Evolutionary conservation across 2,797 vertebrate species (phyloP).

Genomic region (Poliocrania exsul): DNA sequence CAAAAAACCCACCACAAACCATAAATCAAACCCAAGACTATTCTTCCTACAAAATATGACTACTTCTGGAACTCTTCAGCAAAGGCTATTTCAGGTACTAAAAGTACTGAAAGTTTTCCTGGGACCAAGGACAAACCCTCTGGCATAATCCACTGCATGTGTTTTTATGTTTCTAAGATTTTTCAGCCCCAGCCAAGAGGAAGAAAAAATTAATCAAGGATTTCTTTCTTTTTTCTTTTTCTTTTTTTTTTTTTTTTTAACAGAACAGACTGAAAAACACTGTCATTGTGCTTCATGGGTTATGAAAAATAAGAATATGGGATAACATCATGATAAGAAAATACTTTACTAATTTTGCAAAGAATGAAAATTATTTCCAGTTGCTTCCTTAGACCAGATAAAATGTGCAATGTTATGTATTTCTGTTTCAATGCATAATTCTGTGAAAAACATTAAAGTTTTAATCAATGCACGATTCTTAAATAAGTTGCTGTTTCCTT

Average conservation of each 20-base stretch:
- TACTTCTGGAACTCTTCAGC: not conserved
- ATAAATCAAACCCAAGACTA: not conserved
- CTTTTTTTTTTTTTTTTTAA: not conserved
- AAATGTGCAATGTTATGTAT: not conserved
- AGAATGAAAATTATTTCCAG: not conserved
- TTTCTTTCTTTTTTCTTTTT: not conserved
- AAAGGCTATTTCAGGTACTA: not conserved
- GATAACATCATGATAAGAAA: not conserved
- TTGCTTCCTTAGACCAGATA: not conserved
- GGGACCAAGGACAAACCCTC: not conserved
- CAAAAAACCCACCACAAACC: no score
- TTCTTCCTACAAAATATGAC: not conserved
- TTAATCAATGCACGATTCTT: not conserved
- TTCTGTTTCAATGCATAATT: not conserved
- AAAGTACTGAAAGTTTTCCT: not conserved
- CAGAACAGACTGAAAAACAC: not conserved
- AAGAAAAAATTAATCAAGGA: not conserved
- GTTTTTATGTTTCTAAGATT: not conserved
- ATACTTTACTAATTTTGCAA: not conserved
- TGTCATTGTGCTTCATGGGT: not conserved
- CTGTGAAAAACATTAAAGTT: not conserved
- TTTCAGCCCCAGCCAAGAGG: not conserved
- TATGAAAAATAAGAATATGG: not conserved
- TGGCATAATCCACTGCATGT: not conserved
- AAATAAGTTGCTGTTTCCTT: not conserved